These are phyloP conservation scores for Cyanoramphus novaezelandiae DNA, from an alignment of 2,113 vertebrate species.

Conservation along the genomic window DNA sequence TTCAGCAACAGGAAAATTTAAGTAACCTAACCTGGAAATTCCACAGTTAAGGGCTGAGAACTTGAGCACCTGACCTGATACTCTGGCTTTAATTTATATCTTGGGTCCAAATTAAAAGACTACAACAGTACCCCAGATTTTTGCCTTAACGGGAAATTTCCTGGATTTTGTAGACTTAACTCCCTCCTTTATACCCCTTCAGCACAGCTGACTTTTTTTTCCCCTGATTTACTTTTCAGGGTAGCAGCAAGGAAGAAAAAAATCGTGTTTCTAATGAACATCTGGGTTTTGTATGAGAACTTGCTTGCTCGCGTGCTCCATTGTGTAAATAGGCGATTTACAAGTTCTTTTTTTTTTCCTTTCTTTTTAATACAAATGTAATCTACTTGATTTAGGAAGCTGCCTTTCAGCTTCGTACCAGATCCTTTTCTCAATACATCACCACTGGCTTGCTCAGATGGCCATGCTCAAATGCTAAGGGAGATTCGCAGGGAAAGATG, in stretches of 20 bases:
- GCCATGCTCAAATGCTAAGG: not conserved
- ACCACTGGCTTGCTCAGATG: not conserved
- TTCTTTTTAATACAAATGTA: not conserved
- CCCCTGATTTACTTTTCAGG: not conserved
- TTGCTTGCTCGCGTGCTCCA: not conserved
- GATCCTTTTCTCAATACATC: not conserved
- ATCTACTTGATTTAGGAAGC: not conserved
- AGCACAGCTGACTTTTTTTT: not conserved
- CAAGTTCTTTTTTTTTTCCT: not conserved
- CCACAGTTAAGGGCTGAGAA: not conserved
- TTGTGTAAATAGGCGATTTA: slow-evolving; percentile 4
- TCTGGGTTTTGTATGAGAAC: slow-evolving; percentile 11
- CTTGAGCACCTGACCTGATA: slow-evolving; percentile 14
- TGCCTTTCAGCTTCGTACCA: not conserved
- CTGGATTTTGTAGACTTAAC: slow-evolving; percentile 29
- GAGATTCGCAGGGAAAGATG: not conserved
- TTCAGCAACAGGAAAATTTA: slow-evolving; percentile 44
- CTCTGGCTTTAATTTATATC: slow-evolving; percentile 4
- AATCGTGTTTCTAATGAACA: not conserved
- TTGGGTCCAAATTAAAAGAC: not conserved
- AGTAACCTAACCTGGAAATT: slow-evolving; percentile 56
- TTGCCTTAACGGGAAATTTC: slow-evolving; percentile 27
- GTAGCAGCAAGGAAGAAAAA: slow-evolving; percentile 1
- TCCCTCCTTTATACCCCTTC: not conserved
- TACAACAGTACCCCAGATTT: not conserved